Conservation (phyloP, 2,797 vertebrate species). For the Buceros bicornis region DNA sequence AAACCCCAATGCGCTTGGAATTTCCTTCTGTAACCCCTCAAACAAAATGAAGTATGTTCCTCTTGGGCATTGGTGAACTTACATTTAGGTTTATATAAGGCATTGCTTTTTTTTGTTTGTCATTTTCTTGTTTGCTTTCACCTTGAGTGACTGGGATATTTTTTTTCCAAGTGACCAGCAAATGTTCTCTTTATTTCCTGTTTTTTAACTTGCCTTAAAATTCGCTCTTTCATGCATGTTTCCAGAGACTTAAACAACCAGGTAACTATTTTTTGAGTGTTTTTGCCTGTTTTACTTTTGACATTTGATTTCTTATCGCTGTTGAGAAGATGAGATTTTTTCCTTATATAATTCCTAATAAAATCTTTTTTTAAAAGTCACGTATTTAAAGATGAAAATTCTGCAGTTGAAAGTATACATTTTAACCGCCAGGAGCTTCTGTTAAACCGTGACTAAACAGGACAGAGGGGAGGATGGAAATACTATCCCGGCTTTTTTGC, state of each 20-base stretch:
- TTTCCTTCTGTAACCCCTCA: neutral
- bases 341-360: neutral
- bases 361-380: neutral
- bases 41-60: neutral
- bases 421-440: neutral
- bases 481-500: neutral
- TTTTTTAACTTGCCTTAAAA: neutral
- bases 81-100: neutral
- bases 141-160: neutral
- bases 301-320: neutral
- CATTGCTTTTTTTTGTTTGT: neutral
- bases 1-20: neutral
- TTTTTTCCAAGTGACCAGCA: neutral
- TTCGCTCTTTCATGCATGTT: neutral
- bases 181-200: neutral
- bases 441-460: neutral
- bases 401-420: neutral
- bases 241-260: neutral
- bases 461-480: neutral
- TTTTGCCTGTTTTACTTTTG: neutral
- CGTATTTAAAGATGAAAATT: neutral
- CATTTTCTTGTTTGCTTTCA: neutral
- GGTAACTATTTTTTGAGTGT: neutral
- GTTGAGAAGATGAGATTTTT: neutral
- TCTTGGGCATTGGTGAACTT: neutral